Evolutionary conservation across 2,113 vertebrate genomes (phyloP).

Genomic region (Leucopsar rothschildi): DNA sequence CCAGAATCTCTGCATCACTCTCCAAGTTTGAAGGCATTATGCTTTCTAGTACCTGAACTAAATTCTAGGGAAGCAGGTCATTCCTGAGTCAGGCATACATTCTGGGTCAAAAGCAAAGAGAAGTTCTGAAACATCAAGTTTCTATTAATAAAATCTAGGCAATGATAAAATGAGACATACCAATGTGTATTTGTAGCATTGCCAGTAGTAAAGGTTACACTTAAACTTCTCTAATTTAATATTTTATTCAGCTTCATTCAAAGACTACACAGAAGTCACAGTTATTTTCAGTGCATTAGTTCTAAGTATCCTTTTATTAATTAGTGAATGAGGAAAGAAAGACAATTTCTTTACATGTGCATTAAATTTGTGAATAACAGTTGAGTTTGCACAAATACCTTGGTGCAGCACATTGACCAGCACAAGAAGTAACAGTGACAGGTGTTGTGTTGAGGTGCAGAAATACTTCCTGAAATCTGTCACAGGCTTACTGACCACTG

Average conservation of each 20-base stretch:
- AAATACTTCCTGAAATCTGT: not conserved
- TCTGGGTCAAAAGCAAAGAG: not conserved
- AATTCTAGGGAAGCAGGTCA: not conserved
- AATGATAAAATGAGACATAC: not conserved
- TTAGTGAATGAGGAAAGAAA: not conserved
- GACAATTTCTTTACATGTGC: not conserved
- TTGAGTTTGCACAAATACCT: fast-evolving
- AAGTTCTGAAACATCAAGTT: not conserved
- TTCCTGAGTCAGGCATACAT: not conserved
- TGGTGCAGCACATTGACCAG: not conserved
- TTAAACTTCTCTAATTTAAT: not conserved
- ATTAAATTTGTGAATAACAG: not conserved
- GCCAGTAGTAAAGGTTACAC: not conserved
- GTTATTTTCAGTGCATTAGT: not conserved
- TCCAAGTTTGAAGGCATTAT: not conserved
- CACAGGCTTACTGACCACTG: not conserved
- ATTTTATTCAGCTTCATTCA: not conserved
- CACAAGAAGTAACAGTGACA: not conserved
- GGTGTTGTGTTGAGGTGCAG: not conserved
- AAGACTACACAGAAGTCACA: not conserved
- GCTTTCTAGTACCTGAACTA: not conserved
- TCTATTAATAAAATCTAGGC: not conserved
- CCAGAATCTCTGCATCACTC: not conserved
- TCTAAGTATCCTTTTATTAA: not conserved
- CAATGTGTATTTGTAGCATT: not conserved